Conservation (phyloP, 2,888 invertebrate genomes). For the Nineta flava region DNA sequence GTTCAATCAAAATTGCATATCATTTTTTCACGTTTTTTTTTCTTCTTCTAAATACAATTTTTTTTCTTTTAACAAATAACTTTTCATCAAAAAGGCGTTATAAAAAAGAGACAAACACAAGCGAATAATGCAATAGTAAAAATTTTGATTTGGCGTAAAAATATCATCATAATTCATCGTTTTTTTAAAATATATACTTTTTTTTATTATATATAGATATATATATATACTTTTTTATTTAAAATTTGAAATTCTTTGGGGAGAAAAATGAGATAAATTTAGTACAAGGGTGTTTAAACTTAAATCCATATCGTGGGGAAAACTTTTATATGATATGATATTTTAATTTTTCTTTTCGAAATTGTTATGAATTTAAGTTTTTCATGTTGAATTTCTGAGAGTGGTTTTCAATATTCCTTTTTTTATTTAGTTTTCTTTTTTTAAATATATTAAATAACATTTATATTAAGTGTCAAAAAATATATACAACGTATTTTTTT, state of each 20-base stretch:
- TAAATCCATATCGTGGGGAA: no score
- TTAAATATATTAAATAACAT: slow-evolving; percentile 8
- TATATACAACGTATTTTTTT: slow-evolving; percentile 8
- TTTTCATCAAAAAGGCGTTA: background rate
- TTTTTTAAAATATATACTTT: background rate
- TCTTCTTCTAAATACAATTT: background rate
- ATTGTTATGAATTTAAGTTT: background rate
- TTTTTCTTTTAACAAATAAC: background rate
- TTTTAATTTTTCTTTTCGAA: background rate
- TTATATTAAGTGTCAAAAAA: slow-evolving; percentile 9
- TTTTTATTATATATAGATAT: background rate
- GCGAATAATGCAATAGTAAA: background rate
- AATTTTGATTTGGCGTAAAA: slow-evolving; percentile 3
- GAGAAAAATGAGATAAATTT: no score
- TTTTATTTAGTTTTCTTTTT: slow-evolving; percentile 1
- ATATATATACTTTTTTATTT: background rate
- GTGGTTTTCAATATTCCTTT: no score
- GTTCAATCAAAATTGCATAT: background rate
- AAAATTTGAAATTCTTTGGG: no score
- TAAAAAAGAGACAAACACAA: background rate
- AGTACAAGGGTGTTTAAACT: no score
- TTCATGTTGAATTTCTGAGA: no score
- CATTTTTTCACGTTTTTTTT: no score
- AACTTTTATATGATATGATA: no score
- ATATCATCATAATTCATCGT: slow-evolving; percentile 1